These are phyloP conservation scores for Cossypha heuglini DNA, from an alignment of 2,797 vertebrate genomes.

Conservation along the genomic window DNA sequence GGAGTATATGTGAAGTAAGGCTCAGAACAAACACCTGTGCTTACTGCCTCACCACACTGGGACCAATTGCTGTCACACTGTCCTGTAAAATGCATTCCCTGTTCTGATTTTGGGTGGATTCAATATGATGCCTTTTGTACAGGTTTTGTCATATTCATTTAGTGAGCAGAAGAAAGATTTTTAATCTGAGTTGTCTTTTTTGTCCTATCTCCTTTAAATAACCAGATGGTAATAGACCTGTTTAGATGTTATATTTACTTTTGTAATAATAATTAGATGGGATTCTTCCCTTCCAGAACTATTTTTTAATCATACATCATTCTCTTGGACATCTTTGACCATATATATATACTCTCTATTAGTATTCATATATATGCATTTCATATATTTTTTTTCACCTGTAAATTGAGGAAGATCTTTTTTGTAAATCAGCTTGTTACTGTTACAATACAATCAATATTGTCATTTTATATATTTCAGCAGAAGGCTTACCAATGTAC, in stretches of 20 bases:
- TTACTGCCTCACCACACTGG: neutral
- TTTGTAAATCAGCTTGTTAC: neutral
- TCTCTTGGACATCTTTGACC: neutral
- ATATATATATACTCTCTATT: neutral
- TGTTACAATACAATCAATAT: neutral
- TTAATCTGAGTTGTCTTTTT: neutral
- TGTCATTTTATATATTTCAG: neutral
- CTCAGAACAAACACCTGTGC: neutral
- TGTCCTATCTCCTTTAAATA: neutral
- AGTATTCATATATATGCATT: neutral
- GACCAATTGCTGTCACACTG: neutral
- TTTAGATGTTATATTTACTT: neutral
- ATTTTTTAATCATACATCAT: neutral
- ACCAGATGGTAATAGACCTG: neutral
- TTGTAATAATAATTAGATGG: neutral
- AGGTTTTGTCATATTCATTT: neutral
- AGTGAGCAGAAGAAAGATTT: neutral
- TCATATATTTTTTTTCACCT: neutral
- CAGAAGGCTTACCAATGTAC: neutral
- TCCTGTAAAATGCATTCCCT: neutral
- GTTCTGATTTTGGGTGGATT: neutral
- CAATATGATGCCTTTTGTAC: neutral
- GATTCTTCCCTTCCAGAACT: neutral
- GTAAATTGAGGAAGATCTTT: neutral
- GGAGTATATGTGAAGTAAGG: neutral